Evolutionary conservation across 2,888 invertebrate species (phyloP).

Genomic region (Trachelus troglodyta): DNA sequence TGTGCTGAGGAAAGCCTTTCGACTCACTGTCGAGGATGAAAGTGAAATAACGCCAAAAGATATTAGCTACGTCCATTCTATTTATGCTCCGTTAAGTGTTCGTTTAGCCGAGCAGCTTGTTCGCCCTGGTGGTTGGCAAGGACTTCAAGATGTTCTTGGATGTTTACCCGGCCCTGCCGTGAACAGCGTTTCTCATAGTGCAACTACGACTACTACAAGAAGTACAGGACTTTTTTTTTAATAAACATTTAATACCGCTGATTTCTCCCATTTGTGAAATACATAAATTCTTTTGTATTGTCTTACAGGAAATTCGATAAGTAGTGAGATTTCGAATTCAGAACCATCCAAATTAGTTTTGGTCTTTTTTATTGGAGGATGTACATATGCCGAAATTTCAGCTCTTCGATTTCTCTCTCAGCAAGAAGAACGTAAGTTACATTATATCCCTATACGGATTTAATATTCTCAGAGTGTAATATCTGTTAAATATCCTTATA

Average conservation of each 20-base stretch:
- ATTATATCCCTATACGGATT: background rate
- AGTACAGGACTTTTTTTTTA: conserved; percentile 10
- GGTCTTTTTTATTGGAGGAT: conserved; percentile 97
- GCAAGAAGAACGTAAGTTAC: conserved; percentile 65
- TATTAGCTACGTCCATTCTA: conserved; percentile 91
- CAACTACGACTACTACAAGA: conserved; percentile 33
- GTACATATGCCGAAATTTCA: conserved; percentile 94
- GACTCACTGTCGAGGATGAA: conserved; percentile 89
- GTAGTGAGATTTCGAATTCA: conserved; percentile 64
- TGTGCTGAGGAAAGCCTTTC: conserved; percentile 82
- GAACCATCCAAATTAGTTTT: conserved; percentile 80
- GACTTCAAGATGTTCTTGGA: conserved; percentile 85
- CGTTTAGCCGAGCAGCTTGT: conserved; percentile 85
- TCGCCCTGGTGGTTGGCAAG: conserved; percentile 81
- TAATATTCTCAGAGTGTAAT: background rate
- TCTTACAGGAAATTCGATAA: conserved; percentile 63
- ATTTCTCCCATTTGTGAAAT: background rate
- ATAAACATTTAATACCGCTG: background rate
- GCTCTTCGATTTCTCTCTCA: conserved; percentile 80
- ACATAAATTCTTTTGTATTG: background rate
- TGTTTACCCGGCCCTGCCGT: conserved; percentile 83
- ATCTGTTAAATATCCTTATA: background rate
- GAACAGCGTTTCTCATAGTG: conserved; percentile 47
- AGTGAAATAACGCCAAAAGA: conserved; percentile 86
- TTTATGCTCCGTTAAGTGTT: conserved; percentile 93